Conservation (phyloP, 2,113 vertebrate species). For the Saguinus imperator region DNA sequence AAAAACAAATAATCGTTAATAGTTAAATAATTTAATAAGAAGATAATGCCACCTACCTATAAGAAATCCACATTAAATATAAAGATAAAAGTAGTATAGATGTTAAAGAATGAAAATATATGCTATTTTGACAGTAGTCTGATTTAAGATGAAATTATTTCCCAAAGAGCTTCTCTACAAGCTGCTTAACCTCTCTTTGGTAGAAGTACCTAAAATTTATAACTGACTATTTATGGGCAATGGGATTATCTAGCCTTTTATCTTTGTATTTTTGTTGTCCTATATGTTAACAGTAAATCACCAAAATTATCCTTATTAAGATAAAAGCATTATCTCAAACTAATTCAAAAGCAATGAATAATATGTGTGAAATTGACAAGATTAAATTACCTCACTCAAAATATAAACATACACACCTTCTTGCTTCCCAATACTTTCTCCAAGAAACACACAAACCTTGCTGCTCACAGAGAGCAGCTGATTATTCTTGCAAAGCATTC, state of each 20-base stretch:
- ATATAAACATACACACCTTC: neutral
- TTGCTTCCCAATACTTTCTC: neutral
- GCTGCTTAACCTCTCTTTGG: neutral
- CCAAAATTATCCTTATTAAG: neutral
- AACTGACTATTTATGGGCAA: neutral
- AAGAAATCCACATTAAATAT: neutral
- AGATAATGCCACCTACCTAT: neutral
- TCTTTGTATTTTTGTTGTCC: neutral
- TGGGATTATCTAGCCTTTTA: neutral
- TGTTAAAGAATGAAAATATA: neutral
- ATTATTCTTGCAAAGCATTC: neutral
- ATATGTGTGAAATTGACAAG: neutral
- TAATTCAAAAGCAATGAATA: neutral
- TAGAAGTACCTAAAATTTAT: neutral
- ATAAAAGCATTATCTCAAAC: conserved; percentile 1
- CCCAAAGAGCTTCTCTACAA: neutral
- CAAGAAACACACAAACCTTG: neutral
- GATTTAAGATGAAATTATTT: neutral
- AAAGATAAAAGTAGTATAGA: neutral
- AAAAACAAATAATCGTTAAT: neutral
- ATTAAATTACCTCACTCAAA: neutral
- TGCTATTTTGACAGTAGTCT: neutral
- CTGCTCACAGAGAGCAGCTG: neutral
- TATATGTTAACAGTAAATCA: neutral
- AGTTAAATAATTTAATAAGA: neutral